Evolutionary conservation across 2,113 vertebrate species (phyloP), one percentile per base, ranked within the genome.

Genomic region (Zeus faber): DNA sequence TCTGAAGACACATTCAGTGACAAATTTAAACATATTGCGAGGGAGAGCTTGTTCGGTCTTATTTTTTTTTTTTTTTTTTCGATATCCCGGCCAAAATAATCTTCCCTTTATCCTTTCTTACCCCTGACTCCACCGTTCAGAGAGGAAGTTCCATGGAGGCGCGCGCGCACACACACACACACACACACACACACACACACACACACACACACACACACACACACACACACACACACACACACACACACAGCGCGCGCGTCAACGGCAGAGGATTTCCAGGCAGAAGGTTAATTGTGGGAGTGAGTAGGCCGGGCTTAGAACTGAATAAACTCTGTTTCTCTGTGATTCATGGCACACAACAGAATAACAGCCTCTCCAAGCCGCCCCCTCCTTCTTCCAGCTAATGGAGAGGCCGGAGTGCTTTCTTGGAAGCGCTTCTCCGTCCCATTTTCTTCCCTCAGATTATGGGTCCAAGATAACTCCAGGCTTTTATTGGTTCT

Each of bases 271-370:
- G 73, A 60, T 65, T 82, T 77, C 74, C 65, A 69, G 68, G 68
- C 66, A 75, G 67, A 61, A 70, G 80, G 81, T 80, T 82, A 80
- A 79, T 80, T 82, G 67, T 72, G 65, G 71, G 69, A 72, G 72
- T 63, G 70, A 62, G 80, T 76, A 76, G 68, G 67, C 58, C 47
- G 48, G 31, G 54, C 41, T 43, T 63, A 50, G 56, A 74, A 55
- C 57, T 60, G 54, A 65, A 62, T 59, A 73, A 64, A 70, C 72
- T n/a, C 59, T 40, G 18, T 49, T 21, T 3, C 49, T 58, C 43
- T 65, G 69, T 74, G 81, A 85, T 85, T 81, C 79, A 86, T 71
- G 61, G 72, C 66, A 22, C 54, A 47, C 69, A 58, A 48, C 49
- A 69, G 68, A 50, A 69, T 62, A 61, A 68, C 67, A 43, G 24